Percentiles rank a stretch among this genome's conserved stretches.
phyloP scores from a whole-genome alignment of 1,140 invertebrate species.

The Acromyrmex charruanus region DNA sequence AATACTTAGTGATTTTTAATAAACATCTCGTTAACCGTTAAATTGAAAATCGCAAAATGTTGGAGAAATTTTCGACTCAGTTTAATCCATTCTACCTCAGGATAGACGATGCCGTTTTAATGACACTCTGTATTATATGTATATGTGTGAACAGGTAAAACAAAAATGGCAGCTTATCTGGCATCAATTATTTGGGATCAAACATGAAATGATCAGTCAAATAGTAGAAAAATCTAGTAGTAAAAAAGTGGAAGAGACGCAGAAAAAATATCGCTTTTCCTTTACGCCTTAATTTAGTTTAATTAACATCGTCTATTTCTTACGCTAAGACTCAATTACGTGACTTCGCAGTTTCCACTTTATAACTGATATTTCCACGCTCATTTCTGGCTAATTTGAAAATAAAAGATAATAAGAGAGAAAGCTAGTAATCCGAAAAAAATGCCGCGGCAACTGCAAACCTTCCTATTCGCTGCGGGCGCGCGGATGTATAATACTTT shows the following conservation, averaged over 20 bases:
- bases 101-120: too few relatives aligned
- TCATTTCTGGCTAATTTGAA: conserved; percentile 18
- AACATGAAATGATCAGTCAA: too few relatives aligned
- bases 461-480: neutral
- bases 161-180: too few relatives aligned
- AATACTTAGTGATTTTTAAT: too few relatives aligned
- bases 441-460: neutral
- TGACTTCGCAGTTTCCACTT: neutral
- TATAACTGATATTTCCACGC: neutral
- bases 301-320: neutral
- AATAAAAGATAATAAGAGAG: conserved; percentile 48
- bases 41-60: too few relatives aligned
- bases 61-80: too few relatives aligned
- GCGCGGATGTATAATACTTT: conserved; percentile 3
- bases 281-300: neutral
- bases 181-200: too few relatives aligned
- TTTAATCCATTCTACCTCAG: too few relatives aligned
- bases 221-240: too few relatives aligned
- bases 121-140: too few relatives aligned
- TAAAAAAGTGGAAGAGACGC: neutral
- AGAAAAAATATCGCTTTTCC: neutral
- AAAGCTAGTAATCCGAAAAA: conserved; percentile 14
- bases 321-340: neutral
- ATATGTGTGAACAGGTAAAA: too few relatives aligned
- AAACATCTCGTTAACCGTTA: too few relatives aligned